Conservation (phyloP, 2,888 invertebrate genomes). For the Marasmarcha lunaedactyla region DNA sequence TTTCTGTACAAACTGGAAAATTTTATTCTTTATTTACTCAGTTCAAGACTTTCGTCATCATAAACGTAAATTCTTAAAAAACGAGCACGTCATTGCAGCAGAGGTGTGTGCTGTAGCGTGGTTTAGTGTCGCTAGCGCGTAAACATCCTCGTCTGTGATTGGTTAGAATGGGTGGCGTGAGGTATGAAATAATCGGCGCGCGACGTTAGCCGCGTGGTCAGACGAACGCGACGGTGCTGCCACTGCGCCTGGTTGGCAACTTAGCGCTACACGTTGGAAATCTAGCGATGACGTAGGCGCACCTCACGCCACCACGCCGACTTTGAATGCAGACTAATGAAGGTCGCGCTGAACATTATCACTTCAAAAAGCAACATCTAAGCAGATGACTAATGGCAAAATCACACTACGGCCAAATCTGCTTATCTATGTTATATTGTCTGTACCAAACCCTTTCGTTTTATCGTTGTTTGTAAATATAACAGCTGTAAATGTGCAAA, state of each 20-base stretch:
- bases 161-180: constrained; percentile 53
- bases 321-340: constrained; percentile 13
- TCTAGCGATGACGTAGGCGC: constrained; percentile 15
- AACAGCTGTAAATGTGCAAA: too few relatives aligned
- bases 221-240: constrained; percentile 35
- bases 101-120: constrained; percentile 5
- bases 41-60: too few relatives aligned
- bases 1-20: too few relatives aligned
- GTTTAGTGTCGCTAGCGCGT: constrained; percentile 23
- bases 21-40: too few relatives aligned
- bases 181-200: constrained; percentile 11
- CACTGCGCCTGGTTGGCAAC: constrained; percentile 23
- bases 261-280: constrained; percentile 21
- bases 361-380: constrained; percentile 9
- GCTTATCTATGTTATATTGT: too few relatives aligned
- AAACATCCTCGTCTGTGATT: constrained; percentile 34
- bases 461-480: too few relatives aligned
- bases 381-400: too few relatives aligned
- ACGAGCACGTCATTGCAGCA: neutral
- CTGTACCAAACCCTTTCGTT: too few relatives aligned
- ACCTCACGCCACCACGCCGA: constrained; percentile 25
- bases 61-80: too few relatives aligned
- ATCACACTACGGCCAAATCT: too few relatives aligned
- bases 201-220: neutral
- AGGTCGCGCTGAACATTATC: constrained; percentile 20